These are phyloP conservation scores for Chaetodon trifasciatus DNA, from an alignment of 2,797 vertebrate genomes.

Conservation along the genomic window DNA sequence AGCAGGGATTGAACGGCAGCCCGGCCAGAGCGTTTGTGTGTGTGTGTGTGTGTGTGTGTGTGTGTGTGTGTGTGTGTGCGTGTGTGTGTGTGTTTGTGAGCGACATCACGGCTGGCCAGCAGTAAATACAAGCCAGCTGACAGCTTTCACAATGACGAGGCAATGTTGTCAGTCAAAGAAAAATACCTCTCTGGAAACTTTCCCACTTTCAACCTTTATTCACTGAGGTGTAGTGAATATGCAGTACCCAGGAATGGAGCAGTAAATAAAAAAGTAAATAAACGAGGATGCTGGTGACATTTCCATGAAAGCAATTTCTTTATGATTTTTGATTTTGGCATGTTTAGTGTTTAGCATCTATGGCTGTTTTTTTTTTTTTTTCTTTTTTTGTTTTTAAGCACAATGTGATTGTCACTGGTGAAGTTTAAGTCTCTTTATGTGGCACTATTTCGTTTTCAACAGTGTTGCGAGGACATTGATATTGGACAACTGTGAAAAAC, in stretches of 20 bases:
- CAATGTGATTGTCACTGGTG: neutral
- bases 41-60: too few relatives aligned
- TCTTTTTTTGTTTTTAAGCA: neutral
- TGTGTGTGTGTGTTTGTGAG: slow-evolving; percentile 15
- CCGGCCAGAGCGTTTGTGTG: neutral
- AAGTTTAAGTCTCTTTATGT: neutral
- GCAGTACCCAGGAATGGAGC: neutral
- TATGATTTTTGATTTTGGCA: slow-evolving; percentile 2
- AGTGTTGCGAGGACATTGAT: too few relatives aligned
- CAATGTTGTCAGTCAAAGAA: slow-evolving; percentile 50
- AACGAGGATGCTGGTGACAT: slow-evolving; percentile 9
- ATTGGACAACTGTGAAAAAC: too few relatives aligned
- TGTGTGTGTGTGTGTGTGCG: too few relatives aligned
- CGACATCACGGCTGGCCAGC: slow-evolving; percentile 60
- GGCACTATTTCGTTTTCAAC: neutral
- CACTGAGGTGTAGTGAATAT: slow-evolving; percentile 24
- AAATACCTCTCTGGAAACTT: slow-evolving; percentile 35
- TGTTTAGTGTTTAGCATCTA: neutral
- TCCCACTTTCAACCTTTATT: slow-evolving; percentile 50
- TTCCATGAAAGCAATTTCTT: slow-evolving; percentile 16
- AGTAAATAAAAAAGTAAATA: slow-evolving; percentile 5
- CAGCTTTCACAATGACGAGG: slow-evolving; percentile 54
- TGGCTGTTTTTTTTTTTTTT: neutral
- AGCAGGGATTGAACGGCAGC: slow-evolving; percentile 43
- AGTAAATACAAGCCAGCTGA: slow-evolving; percentile 56